These are phyloP conservation scores for Drosophila testacea DNA, from an alignment of 2,888 invertebrate genomes.

Conservation along the genomic window DNA sequence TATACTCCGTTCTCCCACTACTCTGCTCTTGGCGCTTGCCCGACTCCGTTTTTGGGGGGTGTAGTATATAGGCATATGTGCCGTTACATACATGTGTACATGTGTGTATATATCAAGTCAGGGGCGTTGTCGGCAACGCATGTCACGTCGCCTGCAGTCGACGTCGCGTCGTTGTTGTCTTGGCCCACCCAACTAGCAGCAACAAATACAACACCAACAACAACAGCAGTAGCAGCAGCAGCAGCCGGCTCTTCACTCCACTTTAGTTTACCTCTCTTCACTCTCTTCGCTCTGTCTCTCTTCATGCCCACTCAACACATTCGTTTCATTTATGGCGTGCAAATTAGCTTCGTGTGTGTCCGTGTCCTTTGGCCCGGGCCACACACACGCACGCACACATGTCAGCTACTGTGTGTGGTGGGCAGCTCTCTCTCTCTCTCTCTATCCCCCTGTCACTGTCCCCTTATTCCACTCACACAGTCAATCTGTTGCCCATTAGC, in stretches of 20 bases:
- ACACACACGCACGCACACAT: slow-evolving; percentile 49
- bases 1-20: slow-evolving; percentile 1
- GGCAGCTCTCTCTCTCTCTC: slow-evolving; percentile 13
- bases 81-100: slow-evolving; percentile 9
- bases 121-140: slow-evolving; percentile 64
- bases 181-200: slow-evolving; percentile 53
- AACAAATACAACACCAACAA: background rate
- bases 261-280: slow-evolving; percentile 36
- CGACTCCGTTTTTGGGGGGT: slow-evolving; percentile 23
- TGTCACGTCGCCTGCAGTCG: slow-evolving; percentile 48
- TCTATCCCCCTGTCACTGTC: background rate
- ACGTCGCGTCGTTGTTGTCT: slow-evolving; percentile 27
- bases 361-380: slow-evolving; percentile 68
- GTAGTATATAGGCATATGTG: slow-evolving; percentile 3
- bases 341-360: slow-evolving; percentile 72
- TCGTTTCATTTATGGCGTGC: slow-evolving; percentile 79
- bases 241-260: slow-evolving; percentile 51
- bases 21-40: slow-evolving; percentile 2
- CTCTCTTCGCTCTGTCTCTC: slow-evolving; percentile 3
- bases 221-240: slow-evolving; percentile 36
- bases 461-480: slow-evolving; percentile 10
- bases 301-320: slow-evolving; percentile 66
- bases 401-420: slow-evolving; percentile 55
- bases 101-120: slow-evolving; percentile 34
- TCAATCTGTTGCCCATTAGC: slow-evolving; percentile 66